Evolutionary conservation across 2,888 invertebrate genomes (phyloP), one percentile per base, ranked within the genome.

Genomic region (Sinotaia quadrata): DNA sequence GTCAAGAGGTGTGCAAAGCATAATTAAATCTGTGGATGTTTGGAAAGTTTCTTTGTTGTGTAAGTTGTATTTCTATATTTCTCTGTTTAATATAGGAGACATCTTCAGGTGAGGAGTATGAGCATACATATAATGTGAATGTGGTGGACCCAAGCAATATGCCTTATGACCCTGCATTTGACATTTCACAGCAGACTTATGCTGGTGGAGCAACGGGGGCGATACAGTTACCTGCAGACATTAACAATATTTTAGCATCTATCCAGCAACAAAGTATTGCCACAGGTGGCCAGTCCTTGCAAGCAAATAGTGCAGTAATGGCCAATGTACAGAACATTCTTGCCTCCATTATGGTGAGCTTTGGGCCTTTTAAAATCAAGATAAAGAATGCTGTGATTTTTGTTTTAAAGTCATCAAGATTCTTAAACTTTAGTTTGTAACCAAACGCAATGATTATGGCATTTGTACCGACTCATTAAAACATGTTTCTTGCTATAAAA

Each of bases 281-380:
- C 63, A 54, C 68, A 33, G 56, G 67, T 47, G 60, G 72, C 31
- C 60, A 59, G 36, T 69, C 73, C 2, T 62, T 67, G 37, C 72
- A 76, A 58, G 71, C 73, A 15, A 67, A 74, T 41, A 75, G 72
- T 21, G 73, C 75, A 7, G 66, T 75, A 8, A 72, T 76, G 61
- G 73, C 75, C 8, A 81, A 81, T 56, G 78, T 83, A 4, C 82
- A 83, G 70, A 81, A 80, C 57, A 79, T 83, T 36, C 67, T 84
- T 27, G 71, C 79, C 29, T 77, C 77, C 41, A 73, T 83, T 7
- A 76, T 82, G 80, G 84, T 84, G 59, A 73, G 80, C 73, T 18
- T 7, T 24, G 15, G 2, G 24, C 49, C 15, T 21, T 34, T 56
- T 5, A n/a, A 41, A 37, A 2, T 5, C 10, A 21, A 15, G 4